Evolutionary conservation across 2,888 invertebrate species (phyloP).

Genomic region (Spodoptera exigua): DNA sequence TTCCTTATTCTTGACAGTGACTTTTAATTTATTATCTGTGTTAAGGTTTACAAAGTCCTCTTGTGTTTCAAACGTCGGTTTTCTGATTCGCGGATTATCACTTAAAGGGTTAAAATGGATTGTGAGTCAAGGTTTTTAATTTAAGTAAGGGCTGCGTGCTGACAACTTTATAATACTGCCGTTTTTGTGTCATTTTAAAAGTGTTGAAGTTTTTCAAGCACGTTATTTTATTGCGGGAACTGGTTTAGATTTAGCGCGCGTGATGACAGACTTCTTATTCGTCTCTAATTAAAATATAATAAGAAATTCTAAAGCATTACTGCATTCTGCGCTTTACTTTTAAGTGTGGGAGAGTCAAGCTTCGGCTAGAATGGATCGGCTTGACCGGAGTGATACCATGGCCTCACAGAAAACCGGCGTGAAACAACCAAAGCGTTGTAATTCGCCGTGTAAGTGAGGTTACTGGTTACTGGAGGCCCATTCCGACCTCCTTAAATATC

Average conservation of each 20-base stretch:
- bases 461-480: too few relatives aligned
- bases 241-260: not conserved
- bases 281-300: too few relatives aligned
- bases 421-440: too few relatives aligned
- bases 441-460: too few relatives aligned
- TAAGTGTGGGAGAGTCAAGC: too few relatives aligned
- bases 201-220: constrained; percentile 11
- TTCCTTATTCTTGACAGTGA: constrained; percentile 41
- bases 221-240: constrained; percentile 28
- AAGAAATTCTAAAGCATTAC: too few relatives aligned
- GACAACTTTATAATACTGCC: constrained; percentile 49
- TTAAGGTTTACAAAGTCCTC: constrained; percentile 50
- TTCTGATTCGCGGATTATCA: constrained; percentile 56
- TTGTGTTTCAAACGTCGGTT: constrained; percentile 50
- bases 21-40: constrained; percentile 46
- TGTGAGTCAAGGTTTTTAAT: constrained; percentile 49
- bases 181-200: constrained; percentile 27
- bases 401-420: too few relatives aligned
- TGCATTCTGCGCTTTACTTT: too few relatives aligned
- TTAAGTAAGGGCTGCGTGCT: constrained; percentile 18
- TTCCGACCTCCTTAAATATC: too few relatives aligned
- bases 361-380: too few relatives aligned
- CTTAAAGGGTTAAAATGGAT: constrained; percentile 35
- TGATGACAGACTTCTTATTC: constrained; percentile 18
- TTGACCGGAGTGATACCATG: too few relatives aligned